Conservation (phyloP, 2,888 invertebrate species). For the Hirtodrosophila alboralis region DNA sequence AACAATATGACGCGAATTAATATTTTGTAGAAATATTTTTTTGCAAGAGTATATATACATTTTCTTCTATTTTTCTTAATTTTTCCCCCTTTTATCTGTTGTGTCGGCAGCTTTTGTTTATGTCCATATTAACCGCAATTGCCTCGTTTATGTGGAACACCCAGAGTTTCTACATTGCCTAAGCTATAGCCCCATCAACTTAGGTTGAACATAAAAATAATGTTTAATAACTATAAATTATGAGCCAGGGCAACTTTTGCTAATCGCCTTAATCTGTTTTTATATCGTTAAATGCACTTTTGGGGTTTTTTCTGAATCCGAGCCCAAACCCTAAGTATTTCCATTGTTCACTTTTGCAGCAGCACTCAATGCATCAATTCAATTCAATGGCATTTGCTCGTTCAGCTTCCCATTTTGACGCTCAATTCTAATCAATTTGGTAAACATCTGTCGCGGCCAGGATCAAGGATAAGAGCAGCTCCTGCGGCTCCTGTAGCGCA, state of each 20-base stretch:
- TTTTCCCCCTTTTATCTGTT: conserved; percentile 5
- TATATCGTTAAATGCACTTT: conserved; percentile 59
- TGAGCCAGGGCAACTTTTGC: conserved; percentile 16
- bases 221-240: conserved; percentile 49
- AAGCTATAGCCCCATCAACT: not conserved
- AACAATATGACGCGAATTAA: too few relatives aligned
- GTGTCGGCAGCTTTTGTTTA: conserved; percentile 48
- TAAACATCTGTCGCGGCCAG: conserved; percentile 73
- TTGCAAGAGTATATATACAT: too few relatives aligned
- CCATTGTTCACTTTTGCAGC: conserved; percentile 15
- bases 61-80: conserved; percentile 6
- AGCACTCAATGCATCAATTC: conserved; percentile 54
- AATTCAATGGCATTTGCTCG: conserved; percentile 42
- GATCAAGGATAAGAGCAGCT: conserved; percentile 63
- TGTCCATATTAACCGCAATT: conserved; percentile 52
- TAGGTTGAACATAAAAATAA: conserved; percentile 21
- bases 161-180: conserved; percentile 32
- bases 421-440: conserved; percentile 73
- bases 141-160: conserved; percentile 43
- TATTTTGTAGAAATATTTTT: too few relatives aligned
- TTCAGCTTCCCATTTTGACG: conserved; percentile 23
- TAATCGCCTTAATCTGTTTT: conserved; percentile 60
- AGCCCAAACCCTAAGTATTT: not conserved
- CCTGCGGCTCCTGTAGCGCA: conserved; percentile 54
- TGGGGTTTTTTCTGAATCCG: not conserved